Conservation (phyloP, 2,888 invertebrate species). For the Idaea dimidiata region DNA sequence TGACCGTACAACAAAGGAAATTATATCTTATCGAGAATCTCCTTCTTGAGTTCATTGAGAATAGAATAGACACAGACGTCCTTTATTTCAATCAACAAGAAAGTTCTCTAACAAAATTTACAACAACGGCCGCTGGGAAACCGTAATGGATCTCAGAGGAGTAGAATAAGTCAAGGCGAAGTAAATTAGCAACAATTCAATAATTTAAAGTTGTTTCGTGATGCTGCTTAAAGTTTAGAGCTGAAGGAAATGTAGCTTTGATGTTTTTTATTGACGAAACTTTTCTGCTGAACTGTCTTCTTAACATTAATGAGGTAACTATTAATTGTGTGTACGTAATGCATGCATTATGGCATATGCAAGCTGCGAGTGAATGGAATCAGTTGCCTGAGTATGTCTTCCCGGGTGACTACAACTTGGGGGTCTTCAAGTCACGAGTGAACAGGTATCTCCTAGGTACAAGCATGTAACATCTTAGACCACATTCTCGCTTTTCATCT, state of each 20-base stretch:
- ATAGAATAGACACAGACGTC: neutral
- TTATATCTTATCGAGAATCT: neutral
- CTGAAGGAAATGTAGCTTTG: neutral
- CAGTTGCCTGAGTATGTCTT: no score
- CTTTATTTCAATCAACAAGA: neutral
- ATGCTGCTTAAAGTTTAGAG: neutral
- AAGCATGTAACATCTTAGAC: no score
- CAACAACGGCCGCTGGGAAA: neutral
- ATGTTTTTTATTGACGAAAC: neutral
- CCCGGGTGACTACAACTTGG: no score
- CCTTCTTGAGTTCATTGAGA: neutral
- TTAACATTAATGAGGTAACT: neutral
- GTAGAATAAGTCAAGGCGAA: neutral
- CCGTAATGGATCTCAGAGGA: neutral
- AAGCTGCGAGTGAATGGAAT: no score
- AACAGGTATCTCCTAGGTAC: no score
- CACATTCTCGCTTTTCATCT: no score
- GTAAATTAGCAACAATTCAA: slow-evolving; percentile 1
- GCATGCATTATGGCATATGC: no score
- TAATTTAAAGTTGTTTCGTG: neutral
- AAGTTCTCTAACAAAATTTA: neutral
- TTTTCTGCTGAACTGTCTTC: neutral
- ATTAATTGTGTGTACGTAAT: neutral
- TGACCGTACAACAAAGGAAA: neutral
- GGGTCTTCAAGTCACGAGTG: no score